Percentiles rank a stretch among this genome's conserved stretches.
Conservation (phyloP, 1,140 invertebrate species). For the Dendrolimus punctatus region DNA sequence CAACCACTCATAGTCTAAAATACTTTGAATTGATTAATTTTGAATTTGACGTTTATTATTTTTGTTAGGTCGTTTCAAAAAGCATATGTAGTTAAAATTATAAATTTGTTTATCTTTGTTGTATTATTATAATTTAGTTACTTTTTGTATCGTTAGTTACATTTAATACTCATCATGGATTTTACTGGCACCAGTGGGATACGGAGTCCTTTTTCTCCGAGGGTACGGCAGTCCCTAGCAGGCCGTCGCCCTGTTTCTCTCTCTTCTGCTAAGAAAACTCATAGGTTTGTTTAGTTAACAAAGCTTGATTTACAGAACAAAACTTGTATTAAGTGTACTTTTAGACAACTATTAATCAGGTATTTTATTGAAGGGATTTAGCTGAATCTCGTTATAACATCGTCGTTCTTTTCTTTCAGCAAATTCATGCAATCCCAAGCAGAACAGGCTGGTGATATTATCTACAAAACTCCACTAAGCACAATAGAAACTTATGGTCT, state of each 20-base stretch:
- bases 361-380: not conserved
- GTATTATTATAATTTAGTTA: slow-evolving; percentile 9
- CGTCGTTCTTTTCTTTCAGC: slow-evolving; percentile 17
- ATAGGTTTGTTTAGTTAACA: slow-evolving; percentile 43
- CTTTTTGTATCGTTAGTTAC: slow-evolving; percentile 11
- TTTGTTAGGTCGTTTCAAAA: too few relatives aligned
- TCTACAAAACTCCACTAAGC: slow-evolving; percentile 78
- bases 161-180: slow-evolving; percentile 45
- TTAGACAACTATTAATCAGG: too few relatives aligned
- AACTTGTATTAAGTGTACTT: too few relatives aligned
- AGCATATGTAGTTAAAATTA: not conserved
- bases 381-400: slow-evolving; percentile 9
- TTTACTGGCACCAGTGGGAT: slow-evolving; percentile 56
- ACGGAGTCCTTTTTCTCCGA: slow-evolving; percentile 70
- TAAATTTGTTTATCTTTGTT: slow-evolving; percentile 11
- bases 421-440: slow-evolving; percentile 35
- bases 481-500: slow-evolving; percentile 84
- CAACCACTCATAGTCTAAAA: too few relatives aligned
- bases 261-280: slow-evolving; percentile 58
- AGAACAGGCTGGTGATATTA: slow-evolving; percentile 74
- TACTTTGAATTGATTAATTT: too few relatives aligned
- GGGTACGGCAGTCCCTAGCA: slow-evolving; percentile 54
- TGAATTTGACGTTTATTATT: too few relatives aligned
- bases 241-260: slow-evolving; percentile 53
- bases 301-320: slow-evolving; percentile 4